A percentile compares a stretch with the other conserved stretches of the same genome.
Evolutionary conservation across 2,113 vertebrate genomes (phyloP).

Genomic region (Phasianus colchicus): DNA sequence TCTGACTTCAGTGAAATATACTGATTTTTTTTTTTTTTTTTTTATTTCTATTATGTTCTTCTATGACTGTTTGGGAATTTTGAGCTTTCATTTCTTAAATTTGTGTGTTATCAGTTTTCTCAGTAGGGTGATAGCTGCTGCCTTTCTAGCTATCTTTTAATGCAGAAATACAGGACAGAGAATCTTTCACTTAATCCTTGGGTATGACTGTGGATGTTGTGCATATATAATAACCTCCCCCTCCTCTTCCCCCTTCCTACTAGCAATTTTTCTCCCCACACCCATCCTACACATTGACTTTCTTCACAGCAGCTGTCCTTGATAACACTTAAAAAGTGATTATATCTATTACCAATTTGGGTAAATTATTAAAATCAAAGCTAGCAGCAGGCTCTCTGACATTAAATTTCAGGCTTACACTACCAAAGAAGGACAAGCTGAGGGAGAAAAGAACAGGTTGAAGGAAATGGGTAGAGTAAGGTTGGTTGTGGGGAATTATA

Average conservation of each 20-base stretch:
- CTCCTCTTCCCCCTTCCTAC: neutral
- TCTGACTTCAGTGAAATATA: neutral
- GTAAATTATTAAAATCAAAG: slow-evolving; percentile 73
- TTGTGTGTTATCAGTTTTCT: neutral
- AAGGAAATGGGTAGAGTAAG: neutral
- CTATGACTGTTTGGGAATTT: neutral
- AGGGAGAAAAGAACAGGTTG: neutral
- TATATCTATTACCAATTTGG: slow-evolving; percentile 61
- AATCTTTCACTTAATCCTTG: slow-evolving; percentile 17
- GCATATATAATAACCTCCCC: neutral
- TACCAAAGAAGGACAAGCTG: neutral
- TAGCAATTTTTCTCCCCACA: neutral
- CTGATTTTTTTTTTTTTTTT: neutral
- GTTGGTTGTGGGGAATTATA: neutral
- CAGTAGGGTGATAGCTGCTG: neutral
- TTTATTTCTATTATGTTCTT: neutral
- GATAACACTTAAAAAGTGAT: slow-evolving; percentile 65
- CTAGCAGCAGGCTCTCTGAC: neutral
- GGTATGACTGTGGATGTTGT: neutral
- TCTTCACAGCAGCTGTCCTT: slow-evolving; percentile 53
- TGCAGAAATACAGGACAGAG: neutral
- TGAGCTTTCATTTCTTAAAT: slow-evolving; percentile 33
- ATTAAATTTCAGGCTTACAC: slow-evolving; percentile 30
- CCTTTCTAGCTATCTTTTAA: neutral
- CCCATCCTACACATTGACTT: slow-evolving; percentile 17